Evolutionary conservation across 2,888 invertebrate genomes (phyloP).

Genomic region (Sminthurides aquaticus): DNA sequence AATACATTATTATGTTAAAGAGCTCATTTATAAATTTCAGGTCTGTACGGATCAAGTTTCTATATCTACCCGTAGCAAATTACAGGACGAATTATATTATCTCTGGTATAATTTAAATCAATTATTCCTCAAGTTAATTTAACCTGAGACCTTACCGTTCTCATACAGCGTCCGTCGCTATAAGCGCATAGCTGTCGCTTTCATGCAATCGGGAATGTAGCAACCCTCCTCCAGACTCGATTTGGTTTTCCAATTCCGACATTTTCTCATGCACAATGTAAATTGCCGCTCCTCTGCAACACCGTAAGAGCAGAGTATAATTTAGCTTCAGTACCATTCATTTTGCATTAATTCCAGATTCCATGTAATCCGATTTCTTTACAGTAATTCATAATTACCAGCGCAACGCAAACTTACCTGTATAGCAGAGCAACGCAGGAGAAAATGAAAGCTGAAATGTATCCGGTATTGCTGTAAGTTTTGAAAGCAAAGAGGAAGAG

Average conservation of each 20-base stretch:
- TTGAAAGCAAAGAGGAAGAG: constrained; percentile 21
- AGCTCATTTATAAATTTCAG: too few species aligned
- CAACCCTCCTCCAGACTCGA: neutral
- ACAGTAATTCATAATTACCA: neutral
- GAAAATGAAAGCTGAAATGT: constrained; percentile 19
- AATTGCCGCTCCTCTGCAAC: constrained; percentile 8
- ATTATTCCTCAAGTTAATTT: too few species aligned
- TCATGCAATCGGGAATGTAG: neutral
- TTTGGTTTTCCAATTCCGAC: constrained; percentile 2
- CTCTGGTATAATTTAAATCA: too few species aligned
- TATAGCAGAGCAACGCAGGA: constrained; percentile 21
- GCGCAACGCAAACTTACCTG: neutral
- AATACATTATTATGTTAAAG: too few species aligned
- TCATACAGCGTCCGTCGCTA: neutral
- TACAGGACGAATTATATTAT: neutral
- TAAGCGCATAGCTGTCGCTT: neutral
- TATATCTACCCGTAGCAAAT: too few species aligned
- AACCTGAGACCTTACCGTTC: too few species aligned
- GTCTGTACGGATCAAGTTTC: too few species aligned
- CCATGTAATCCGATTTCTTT: neutral
- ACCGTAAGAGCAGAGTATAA: neutral
- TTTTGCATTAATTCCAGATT: neutral
- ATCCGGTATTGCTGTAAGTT: constrained; percentile 19
- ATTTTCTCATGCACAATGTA: constrained; percentile 18
- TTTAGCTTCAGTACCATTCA: neutral